These are phyloP conservation scores for Ricordea florida DNA, from an alignment of 92 coral and sea anemone species.

Conservation along the genomic window DNA sequence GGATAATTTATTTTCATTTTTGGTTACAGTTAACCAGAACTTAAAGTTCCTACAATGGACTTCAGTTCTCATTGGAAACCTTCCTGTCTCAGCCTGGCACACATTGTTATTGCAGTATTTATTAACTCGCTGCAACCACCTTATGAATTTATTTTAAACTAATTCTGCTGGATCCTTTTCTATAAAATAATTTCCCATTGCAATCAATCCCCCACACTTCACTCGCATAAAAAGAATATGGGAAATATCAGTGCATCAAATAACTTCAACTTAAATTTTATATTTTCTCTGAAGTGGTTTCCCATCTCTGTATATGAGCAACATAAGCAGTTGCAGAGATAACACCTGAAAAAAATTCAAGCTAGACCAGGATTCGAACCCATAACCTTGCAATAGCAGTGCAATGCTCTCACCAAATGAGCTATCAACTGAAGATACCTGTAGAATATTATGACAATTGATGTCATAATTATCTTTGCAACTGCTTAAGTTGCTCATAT, in stretches of 20 bases:
- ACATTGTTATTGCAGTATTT: neutral
- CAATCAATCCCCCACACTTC: neutral
- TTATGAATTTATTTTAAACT: neutral
- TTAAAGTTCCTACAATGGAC: neutral
- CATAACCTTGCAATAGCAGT: too few species aligned
- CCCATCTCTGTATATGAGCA: too few species aligned
- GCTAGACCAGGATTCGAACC: too few species aligned
- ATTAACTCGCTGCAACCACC: neutral
- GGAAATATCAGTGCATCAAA: neutral
- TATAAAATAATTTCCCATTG: too few species aligned
- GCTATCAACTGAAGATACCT: too few species aligned
- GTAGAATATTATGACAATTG: too few species aligned
- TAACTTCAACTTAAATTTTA: neutral
- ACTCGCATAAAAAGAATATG: neutral
- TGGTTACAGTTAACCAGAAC: neutral
- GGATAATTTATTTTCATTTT: neutral
- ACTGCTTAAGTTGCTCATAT: too few species aligned
- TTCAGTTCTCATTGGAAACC: neutral
- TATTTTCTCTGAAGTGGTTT: neutral
- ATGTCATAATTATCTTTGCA: too few species aligned
- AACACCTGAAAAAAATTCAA: too few species aligned
- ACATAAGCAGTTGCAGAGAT: too few species aligned
- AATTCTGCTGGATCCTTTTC: neutral
- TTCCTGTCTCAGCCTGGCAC: neutral
- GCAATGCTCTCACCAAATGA: too few species aligned